These are phyloP conservation scores for Hedya salicella DNA, from an alignment of 2,888 invertebrate species.

Conservation along the genomic window DNA sequence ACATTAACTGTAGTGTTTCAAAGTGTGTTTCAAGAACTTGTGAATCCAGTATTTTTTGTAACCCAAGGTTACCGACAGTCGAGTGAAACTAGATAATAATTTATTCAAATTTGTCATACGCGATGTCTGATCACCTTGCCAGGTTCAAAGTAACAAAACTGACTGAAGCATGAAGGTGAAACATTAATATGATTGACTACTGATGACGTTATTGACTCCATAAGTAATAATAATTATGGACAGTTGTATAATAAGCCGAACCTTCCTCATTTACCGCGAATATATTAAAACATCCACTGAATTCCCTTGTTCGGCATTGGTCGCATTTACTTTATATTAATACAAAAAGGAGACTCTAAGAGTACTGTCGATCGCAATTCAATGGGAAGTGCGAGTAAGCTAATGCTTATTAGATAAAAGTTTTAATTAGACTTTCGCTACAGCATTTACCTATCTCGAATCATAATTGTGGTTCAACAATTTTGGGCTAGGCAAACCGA, in stretches of 20 bases:
- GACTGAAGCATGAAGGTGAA: constrained; percentile 36
- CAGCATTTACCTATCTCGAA: neutral
- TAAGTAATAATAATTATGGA: neutral
- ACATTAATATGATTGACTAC: constrained; percentile 10
- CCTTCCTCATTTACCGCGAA: too few relatives aligned
- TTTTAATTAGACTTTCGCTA: too few relatives aligned
- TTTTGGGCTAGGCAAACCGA: neutral
- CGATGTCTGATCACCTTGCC: constrained; percentile 29
- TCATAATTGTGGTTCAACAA: neutral
- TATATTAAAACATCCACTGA: too few relatives aligned
- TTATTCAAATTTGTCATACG: constrained; percentile 32
- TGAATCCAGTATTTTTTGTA: constrained; percentile 12
- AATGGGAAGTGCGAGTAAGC: too few relatives aligned
- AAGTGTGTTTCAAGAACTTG: constrained; percentile 11
- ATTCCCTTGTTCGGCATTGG: too few relatives aligned
- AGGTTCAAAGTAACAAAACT: constrained; percentile 36
- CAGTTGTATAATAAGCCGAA: neutral
- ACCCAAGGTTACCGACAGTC: constrained; percentile 18
- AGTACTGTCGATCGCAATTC: too few relatives aligned
- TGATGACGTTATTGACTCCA: neutral
- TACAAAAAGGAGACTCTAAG: too few relatives aligned
- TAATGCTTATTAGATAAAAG: too few relatives aligned
- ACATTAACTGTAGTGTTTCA: constrained; percentile 1
- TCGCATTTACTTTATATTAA: too few relatives aligned
- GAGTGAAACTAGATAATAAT: constrained; percentile 36